phyloP scores from a whole-genome alignment of 2,888 invertebrate species.

The Blastobasis lacticolella region DNA sequence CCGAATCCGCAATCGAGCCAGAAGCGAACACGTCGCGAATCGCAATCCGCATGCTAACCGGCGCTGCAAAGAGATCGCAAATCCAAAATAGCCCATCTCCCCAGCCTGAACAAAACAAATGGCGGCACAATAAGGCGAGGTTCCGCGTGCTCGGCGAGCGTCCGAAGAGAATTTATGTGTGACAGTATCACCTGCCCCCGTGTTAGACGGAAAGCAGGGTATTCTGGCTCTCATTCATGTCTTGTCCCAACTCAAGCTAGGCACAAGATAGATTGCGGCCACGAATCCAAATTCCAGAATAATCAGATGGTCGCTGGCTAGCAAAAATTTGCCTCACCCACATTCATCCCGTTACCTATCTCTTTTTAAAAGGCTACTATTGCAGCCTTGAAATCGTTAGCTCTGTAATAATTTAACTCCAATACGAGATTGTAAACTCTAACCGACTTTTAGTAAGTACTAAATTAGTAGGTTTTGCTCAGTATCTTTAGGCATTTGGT shows the following conservation, averaged over 20 bases:
- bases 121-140: slow-evolving; percentile 60
- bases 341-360: no score
- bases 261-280: neutral
- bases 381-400: no score
- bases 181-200: slow-evolving; percentile 47
- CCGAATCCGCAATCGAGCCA: neutral
- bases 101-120: slow-evolving; percentile 54
- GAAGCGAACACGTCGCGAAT: neutral
- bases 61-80: slow-evolving; percentile 40
- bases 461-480: no score
- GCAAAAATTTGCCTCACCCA: no score
- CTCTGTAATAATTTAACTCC: no score
- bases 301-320: no score
- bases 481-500: no score
- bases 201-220: slow-evolving; percentile 26
- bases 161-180: slow-evolving; percentile 52
- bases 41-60: slow-evolving; percentile 9
- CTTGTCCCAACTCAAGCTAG: slow-evolving; percentile 8
- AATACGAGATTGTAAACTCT: no score
- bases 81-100: slow-evolving; percentile 56
- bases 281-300: neutral
- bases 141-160: slow-evolving; percentile 60
- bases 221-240: slow-evolving; percentile 32
- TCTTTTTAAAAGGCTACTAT: no score
- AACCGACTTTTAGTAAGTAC: no score